Evolutionary conservation across 2,113 vertebrate species (phyloP), one percentile per base, ranked within the genome.

Genomic region (Malurus cyaneus): DNA sequence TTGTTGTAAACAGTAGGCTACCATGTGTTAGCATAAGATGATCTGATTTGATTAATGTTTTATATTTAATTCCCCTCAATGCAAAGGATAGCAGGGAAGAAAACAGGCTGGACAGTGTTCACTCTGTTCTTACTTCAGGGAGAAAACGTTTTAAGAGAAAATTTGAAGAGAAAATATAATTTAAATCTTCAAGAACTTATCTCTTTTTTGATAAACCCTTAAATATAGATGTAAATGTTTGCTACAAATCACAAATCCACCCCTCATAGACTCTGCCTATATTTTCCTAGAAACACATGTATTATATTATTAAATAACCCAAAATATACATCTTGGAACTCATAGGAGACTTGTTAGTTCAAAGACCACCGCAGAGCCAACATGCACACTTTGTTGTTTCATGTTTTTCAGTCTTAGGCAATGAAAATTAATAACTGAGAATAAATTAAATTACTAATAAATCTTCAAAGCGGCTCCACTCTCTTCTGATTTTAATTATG

Each of bases 381-480:
- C 13, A 28, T 21, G 28, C 31, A 41, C 0, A 3, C 89, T 90
- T 96, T 84, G 71, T 80, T 89, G 80, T 88, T 94, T 89, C 54
- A 71, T 94, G 50, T 46, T 94, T 90, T 92, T 80, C 31, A 56
- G 2, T 93, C 70, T 86, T 57, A 90, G 87, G 78, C 65, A n/a
- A 87, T 69, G 54, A 50, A 91, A 90, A 80, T 84, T 66, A 86
- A 54, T 79, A 92, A 64, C 41, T 78, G 50, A 73, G 74, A 93
- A 88, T 96, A 92, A 86, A 95, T 92, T 89, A 89, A 69, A 9
- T 77, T 93, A 19, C 52, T 67, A 72, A 88, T 87, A 36, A 91
- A 86, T 66, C 80, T 94, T 92, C 84, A 82, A 89, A 88, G 52
- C 29, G 29, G 81, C 50, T 76, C 42, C 26, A 71, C 9, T 46